A percentile compares a stretch with the other conserved stretches of the same genome.
Conservation (phyloP, 2,797 vertebrate genomes). For the Ara ararauna region DNA sequence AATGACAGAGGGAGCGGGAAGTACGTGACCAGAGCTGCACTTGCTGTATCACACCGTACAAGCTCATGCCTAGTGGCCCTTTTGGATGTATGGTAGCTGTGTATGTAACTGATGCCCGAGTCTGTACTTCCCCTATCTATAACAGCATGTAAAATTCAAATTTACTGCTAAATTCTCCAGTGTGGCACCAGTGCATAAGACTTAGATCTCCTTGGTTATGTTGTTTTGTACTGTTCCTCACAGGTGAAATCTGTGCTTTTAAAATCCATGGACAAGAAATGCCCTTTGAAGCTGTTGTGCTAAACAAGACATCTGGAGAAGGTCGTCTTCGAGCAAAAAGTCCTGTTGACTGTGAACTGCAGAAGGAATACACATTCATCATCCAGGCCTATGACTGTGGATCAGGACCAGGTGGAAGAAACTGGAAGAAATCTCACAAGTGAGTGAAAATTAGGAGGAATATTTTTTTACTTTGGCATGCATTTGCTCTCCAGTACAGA, state of each 20-base stretch:
- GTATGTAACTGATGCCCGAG: background rate
- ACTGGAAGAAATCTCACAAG: conserved; percentile 98
- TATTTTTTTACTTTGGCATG: background rate
- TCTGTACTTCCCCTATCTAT: background rate
- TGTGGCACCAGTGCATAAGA: background rate
- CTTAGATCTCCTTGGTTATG: background rate
- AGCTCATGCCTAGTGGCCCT: background rate
- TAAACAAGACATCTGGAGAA: conserved; percentile 95
- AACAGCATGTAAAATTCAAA: background rate
- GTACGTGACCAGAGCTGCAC: background rate
- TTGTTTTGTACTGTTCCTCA: background rate
- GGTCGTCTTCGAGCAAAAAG: conserved; percentile 88
- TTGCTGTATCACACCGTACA: rapidly evolving
- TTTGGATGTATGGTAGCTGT: background rate
- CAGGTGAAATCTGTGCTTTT: conserved; percentile 97
- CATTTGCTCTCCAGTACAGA: background rate
- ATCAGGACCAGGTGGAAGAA: conserved; percentile 82
- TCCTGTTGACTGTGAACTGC: conserved; percentile 92
- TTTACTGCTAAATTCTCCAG: background rate
- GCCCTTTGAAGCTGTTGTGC: conserved; percentile 92
- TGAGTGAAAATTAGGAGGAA: conserved; percentile 74
- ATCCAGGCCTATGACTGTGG: conserved; percentile 97
- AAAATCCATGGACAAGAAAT: conserved; percentile 92
- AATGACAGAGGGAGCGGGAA: background rate
- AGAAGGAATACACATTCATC: conserved; percentile 97